Evolutionary conservation across 1,140 invertebrate genomes (phyloP), one percentile per base, ranked within the genome.

Genomic region (Zophobas morio): DNA sequence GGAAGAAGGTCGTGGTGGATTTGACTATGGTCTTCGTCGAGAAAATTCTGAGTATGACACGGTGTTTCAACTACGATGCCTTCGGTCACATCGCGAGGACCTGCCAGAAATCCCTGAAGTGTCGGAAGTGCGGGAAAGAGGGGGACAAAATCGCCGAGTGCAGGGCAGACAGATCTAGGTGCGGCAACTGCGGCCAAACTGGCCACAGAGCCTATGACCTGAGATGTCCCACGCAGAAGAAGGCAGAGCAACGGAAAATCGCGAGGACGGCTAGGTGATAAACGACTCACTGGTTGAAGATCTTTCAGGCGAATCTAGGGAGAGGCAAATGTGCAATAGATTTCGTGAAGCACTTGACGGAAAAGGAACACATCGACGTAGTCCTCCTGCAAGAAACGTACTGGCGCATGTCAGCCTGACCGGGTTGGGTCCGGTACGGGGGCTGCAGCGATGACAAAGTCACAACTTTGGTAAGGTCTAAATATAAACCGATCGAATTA

Each of bases 351-450:
- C 34, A 70, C 1, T 51, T 49, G 32, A 60, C 60, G 35, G 60
- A 46, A 4, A 33, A 36, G 1, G 33, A 53, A 6, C 3, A 6
- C 33, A 36, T 39, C 5, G 40, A n/a, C 20, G 46, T 75, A 40
- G 53, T 75, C 6, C 53, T 46, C 47, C 1, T 70, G 8, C 74
- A 70, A 33, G 60, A 70, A 57, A 39, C 74, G 34, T 76, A 46
- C 33, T 39, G 42, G 3, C 35, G 4, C 20, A 42, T 71, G 20
- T 32, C 54, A 33, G 34, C 1, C 6, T 76, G 60, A 40, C n/a
- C 1, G 5, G 56, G 57, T 5, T 70, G 60, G 74, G 34, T 1
- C n/a, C 3, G 47, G 5, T 51, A 51, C 70, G 47, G 70, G 6
- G 39, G 32, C 2, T n/a, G 39, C 8, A 2, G 39, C 1, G 8